phyloP scores from a whole-genome alignment of 2,888 invertebrate genomes.

The Cephus pulcher region DNA sequence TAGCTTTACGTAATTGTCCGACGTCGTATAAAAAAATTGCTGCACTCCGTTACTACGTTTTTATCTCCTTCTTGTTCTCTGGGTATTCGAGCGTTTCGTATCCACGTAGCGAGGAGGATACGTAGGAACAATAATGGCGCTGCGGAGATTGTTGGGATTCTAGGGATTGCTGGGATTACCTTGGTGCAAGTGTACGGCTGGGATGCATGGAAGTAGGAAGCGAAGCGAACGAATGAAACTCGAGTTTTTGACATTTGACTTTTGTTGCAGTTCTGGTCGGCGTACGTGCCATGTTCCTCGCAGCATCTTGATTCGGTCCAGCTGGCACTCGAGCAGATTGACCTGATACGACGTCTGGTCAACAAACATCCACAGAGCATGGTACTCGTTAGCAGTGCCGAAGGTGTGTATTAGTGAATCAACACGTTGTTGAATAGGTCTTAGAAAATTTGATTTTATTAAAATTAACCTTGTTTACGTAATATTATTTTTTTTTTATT shows the following conservation, averaged over 20 bases:
- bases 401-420: slow-evolving; percentile 52
- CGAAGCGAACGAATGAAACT: background rate
- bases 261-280: slow-evolving; percentile 71
- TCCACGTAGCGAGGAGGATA: background rate
- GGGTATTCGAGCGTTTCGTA: background rate
- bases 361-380: slow-evolving; percentile 67
- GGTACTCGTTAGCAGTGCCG: slow-evolving; percentile 66
- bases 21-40: background rate
- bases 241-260: slow-evolving; percentile 9
- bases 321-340: slow-evolving; percentile 71
- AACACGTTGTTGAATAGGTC: background rate
- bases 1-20: background rate
- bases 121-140: background rate
- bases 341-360: slow-evolving; percentile 71
- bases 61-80: background rate
- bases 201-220: background rate
- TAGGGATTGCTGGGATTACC: background rate
- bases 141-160: background rate
- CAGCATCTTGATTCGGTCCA: slow-evolving; percentile 72
- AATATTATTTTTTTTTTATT: background rate
- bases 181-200: background rate
- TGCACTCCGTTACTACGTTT: background rate
- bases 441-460: background rate
- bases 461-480: background rate
- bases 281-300: slow-evolving; percentile 69